These are phyloP conservation scores for Magallana nippona DNA, from an alignment of 2,888 invertebrate genomes.

Conservation along the genomic window DNA sequence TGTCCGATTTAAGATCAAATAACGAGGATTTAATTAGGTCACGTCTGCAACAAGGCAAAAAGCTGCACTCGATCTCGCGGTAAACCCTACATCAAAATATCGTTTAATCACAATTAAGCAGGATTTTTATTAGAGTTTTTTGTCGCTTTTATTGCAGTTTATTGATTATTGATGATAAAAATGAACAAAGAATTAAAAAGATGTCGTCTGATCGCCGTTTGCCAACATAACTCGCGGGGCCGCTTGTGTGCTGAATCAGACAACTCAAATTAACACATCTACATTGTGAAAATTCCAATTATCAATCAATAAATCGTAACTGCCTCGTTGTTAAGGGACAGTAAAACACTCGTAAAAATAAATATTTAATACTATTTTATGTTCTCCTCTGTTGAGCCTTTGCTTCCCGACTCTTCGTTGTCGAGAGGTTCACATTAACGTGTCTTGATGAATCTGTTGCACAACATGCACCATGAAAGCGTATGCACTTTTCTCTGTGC, in stretches of 20 bases:
- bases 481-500: not conserved
- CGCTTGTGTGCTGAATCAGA: constrained; percentile 3
- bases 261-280: constrained; percentile 25
- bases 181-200: constrained; percentile 15
- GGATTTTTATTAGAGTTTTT: constrained; percentile 21
- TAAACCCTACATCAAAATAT: constrained; percentile 8
- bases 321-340: not conserved
- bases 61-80: not conserved
- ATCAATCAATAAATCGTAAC: constrained; percentile 35
- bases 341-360: constrained; percentile 29
- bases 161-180: constrained; percentile 11
- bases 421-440: not conserved
- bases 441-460: constrained; percentile 2
- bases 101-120: constrained; percentile 4
- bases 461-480: not conserved
- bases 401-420: not conserved
- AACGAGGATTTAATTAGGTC: constrained; percentile 27
- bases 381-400: constrained; percentile 9
- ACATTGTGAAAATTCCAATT: constrained; percentile 23
- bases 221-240: not conserved
- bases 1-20: constrained; percentile 24
- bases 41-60: constrained; percentile 11
- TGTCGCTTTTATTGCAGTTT: constrained; percentile 9
- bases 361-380: constrained; percentile 33
- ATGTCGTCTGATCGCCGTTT: not conserved